Conservation (phyloP, 2,888 invertebrate species). For the Aphidius colemani region DNA sequence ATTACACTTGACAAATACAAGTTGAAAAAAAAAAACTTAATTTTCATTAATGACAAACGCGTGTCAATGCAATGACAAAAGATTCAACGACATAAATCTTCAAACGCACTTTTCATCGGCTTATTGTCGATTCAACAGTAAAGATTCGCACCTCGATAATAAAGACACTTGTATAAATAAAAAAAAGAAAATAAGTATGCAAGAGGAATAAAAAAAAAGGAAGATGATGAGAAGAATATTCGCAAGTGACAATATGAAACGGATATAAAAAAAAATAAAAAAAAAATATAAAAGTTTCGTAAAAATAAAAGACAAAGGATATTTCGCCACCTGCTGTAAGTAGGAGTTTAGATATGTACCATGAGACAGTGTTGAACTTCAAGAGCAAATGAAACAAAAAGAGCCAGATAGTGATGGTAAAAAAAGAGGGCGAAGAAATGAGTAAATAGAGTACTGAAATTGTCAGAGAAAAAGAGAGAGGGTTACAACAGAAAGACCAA, state of each 20-base stretch:
- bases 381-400: conserved; percentile 19
- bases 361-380: background rate
- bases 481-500: too few relatives aligned
- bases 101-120: conserved; percentile 48
- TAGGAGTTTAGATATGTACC: background rate
- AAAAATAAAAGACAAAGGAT: conserved; percentile 37
- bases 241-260: too few relatives aligned
- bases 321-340: conserved; percentile 29
- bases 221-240: conserved; percentile 1
- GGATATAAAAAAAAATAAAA: conserved; percentile 1
- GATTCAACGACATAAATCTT: conserved; percentile 18
- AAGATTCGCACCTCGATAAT: conserved; percentile 42
- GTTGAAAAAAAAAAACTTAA: too few relatives aligned
- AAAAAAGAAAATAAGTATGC: conserved; percentile 14
- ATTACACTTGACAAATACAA: too few relatives aligned
- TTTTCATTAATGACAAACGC: too few relatives aligned
- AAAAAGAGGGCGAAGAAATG: conserved; percentile 18
- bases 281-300: background rate
- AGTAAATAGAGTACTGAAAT: conserved; percentile 42
- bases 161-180: conserved; percentile 23
- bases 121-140: conserved; percentile 47
- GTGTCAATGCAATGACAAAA: too few relatives aligned
- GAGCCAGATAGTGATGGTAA: conserved; percentile 20
- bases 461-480: conserved; percentile 16
- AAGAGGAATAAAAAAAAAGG: conserved; percentile 14